phyloP scores from a whole-genome alignment of 2,888 invertebrate genomes.

The Ornithoptera alexandrae region DNA sequence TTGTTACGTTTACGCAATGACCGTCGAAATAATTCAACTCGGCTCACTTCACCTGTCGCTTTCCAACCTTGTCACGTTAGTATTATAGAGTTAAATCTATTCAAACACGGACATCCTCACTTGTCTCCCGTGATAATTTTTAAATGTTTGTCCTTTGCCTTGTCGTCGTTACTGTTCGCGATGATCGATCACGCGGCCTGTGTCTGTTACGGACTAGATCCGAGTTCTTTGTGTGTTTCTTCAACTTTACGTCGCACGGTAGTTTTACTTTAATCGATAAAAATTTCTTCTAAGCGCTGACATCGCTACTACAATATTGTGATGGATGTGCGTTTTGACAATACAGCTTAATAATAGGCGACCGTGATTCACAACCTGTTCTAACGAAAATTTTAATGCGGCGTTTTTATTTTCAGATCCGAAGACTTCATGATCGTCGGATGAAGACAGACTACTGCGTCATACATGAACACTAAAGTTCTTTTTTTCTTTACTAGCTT shows the following conservation, averaged over 20 bases:
- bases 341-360: conserved; percentile 34
- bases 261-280: conserved; percentile 57
- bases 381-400: conserved; percentile 20
- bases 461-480: background rate
- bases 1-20: conserved; percentile 36
- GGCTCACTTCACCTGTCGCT: conserved; percentile 47
- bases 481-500: background rate
- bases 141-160: conserved; percentile 44
- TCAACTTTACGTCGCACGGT: conserved; percentile 38
- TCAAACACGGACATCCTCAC: conserved; percentile 59
- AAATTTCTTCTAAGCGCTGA: conserved; percentile 48
- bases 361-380: conserved; percentile 27
- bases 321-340: conserved; percentile 53
- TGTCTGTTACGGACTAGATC: conserved; percentile 52
- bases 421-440: conserved; percentile 8
- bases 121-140: conserved; percentile 63
- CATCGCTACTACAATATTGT: conserved; percentile 57
- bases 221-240: conserved; percentile 51
- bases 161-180: conserved; percentile 49
- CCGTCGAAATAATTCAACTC: conserved; percentile 40
- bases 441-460: background rate
- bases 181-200: conserved; percentile 69
- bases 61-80: conserved; percentile 45
- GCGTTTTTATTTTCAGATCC: conserved; percentile 40
- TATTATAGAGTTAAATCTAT: conserved; percentile 48